Base-by-base conservation (phyloP, 2,113 vertebrate genomes). In the Rhynchomys soricoides region DNA sequence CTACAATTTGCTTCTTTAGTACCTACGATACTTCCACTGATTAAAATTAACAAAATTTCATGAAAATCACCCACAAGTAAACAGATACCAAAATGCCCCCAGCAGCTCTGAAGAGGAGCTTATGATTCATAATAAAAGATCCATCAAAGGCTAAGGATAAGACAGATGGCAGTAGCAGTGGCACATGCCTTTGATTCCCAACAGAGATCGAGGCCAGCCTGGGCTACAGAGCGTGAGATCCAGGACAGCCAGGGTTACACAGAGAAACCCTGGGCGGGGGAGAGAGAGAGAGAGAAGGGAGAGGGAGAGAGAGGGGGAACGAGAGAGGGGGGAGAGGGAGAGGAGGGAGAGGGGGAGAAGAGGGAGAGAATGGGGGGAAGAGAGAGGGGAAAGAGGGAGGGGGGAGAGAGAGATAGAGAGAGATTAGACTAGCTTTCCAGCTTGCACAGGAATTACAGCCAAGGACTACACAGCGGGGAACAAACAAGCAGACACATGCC, bases 41-140 rank as follows among this genome's bases (percentile, higher is more conserved):
- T 73, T 92, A 92, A 96, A 81, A 86, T 85, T n/a, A 96, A 93
- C 85, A 43, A 21, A n/a, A 64, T 79, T 91, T 78, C 78, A 92
- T 55, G 93, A 40, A 94, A 89, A 70, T 21, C n/a, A 87, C 1
- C 50, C 45, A 86, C 2, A 45, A 64, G 71, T 83, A 3, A 90
- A 2, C 12, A 88, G 7, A 82, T 66, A 70, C 24, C 48, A 92
- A 93, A 93, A 90, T 57, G 52, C 70, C 50, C 12, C 78, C 86
- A 68, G 64, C 11, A 31, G 64, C 10, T 31, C 64, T 17, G n/a
- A 13, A 31, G 45, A 92, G 57, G 34, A 85, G 7, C 57, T 68
- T 81, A 24, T 37, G 24, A 12, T 73, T 91, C 59, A 75, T 31
- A 91, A 93, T 40, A 77, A 89, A 94, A 94, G 34, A 90, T 57